Percentiles rank a stretch among this genome's conserved stretches.
phyloP scores from a whole-genome alignment of 2,113 vertebrate genomes.

The Taurulus bubalis region DNA sequence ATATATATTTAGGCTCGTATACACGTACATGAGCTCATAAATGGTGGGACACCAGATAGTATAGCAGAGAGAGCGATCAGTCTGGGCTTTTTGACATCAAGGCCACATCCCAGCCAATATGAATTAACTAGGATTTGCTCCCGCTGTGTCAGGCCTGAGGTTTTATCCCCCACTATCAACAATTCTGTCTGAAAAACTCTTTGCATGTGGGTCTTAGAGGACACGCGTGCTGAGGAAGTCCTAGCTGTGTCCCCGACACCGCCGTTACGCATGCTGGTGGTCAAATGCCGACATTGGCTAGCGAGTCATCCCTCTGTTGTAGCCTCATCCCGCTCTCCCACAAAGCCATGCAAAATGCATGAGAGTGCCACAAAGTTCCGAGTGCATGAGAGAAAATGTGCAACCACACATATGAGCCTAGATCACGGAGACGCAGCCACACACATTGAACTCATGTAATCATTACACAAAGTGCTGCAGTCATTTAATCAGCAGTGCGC shows the following conservation, averaged over 20 bases:
- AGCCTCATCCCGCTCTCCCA: constrained; percentile 42
- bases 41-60: neutral
- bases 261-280: constrained; percentile 41
- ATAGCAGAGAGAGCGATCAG: constrained; percentile 1
- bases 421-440: constrained; percentile 1
- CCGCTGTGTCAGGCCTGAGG: constrained; percentile 13
- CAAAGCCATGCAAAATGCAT: constrained; percentile 58
- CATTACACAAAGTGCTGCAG: constrained; percentile 21
- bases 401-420: constrained; percentile 10
- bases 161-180: constrained; percentile 3
- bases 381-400: constrained; percentile 23
- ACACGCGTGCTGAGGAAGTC: constrained; percentile 4
- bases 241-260: constrained; percentile 20
- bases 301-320: constrained; percentile 52
- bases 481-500: constrained; percentile 43
- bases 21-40: neutral
- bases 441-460: constrained; percentile 18
- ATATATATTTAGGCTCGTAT: neutral
- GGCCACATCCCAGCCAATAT: constrained; percentile 21
- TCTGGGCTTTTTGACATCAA: constrained; percentile 15
- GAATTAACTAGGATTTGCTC: constrained; percentile 23
- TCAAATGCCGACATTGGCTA: constrained; percentile 33
- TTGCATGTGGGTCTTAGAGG: neutral
- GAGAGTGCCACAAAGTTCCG: constrained; percentile 6
- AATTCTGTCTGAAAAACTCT: neutral